Percentiles rank a stretch among this genome's conserved stretches.
phyloP scores from a whole-genome alignment of 2,797 vertebrate species.

The Phalloptychus januarius region DNA sequence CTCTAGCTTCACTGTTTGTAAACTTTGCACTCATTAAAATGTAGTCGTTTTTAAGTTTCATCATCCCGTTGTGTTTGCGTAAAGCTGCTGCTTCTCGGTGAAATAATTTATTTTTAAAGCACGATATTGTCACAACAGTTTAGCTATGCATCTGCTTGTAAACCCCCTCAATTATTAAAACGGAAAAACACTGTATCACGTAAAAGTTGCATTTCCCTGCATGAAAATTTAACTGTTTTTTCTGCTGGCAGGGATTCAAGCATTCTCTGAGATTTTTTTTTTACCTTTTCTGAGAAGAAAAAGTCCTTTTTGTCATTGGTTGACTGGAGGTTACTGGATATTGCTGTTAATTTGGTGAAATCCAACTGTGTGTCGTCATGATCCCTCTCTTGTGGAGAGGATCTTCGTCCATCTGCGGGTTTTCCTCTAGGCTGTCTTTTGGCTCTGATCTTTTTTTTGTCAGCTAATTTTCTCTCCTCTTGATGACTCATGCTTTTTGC shows the following conservation, averaged over 20 bases:
- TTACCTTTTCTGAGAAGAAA: neutral
- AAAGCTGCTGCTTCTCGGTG: neutral
- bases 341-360: slow-evolving; percentile 36
- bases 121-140: neutral
- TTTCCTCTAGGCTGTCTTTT: slow-evolving; percentile 51
- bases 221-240: neutral
- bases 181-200: neutral
- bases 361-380: slow-evolving; percentile 45
- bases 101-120: neutral
- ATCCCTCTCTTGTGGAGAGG: slow-evolving; percentile 45
- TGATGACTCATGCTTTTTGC: slow-evolving; percentile 61
- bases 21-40: neutral
- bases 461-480: slow-evolving; percentile 47
- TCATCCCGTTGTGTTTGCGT: neutral
- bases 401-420: slow-evolving; percentile 62
- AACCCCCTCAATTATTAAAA: slow-evolving; percentile 8
- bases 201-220: neutral
- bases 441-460: slow-evolving; percentile 34
- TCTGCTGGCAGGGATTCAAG: neutral
- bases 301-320: slow-evolving; percentile 23
- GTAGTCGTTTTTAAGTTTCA: neutral
- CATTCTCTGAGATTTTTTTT: neutral
- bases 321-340: slow-evolving; percentile 1
- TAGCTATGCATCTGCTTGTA: neutral
- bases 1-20: no score